A percentile compares a stretch with the other conserved stretches of the same genome.
phyloP scores from a whole-genome alignment of 2,113 vertebrate species.

The Tachuris rubrigastra region DNA sequence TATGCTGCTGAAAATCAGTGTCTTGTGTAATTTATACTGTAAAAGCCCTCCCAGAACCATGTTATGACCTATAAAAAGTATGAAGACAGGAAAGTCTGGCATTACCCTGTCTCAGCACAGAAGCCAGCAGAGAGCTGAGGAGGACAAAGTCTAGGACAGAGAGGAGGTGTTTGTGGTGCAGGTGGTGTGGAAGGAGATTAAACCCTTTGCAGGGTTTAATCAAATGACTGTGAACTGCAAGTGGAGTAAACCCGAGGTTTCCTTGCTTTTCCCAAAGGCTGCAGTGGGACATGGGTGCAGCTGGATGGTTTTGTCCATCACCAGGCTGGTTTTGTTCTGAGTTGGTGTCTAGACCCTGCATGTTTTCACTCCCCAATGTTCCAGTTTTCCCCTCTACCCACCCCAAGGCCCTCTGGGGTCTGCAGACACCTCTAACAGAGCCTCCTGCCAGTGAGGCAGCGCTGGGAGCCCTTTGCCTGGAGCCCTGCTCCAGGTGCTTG shows the following conservation, averaged over 20 bases:
- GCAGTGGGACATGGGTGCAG: background rate
- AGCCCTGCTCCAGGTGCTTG: background rate
- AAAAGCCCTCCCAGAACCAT: background rate
- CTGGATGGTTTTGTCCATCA: background rate
- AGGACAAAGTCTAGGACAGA: background rate
- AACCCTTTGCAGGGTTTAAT: background rate
- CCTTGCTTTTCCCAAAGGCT: background rate
- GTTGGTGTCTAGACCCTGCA: background rate
- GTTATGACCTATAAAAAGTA: background rate
- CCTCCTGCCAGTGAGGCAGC: fast-evolving
- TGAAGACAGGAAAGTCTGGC: background rate
- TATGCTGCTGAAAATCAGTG: fast-evolving
- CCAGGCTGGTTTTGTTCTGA: background rate
- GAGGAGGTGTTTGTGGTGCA: fast-evolving
- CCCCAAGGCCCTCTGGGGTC: background rate
- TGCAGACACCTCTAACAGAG: fast-evolving
- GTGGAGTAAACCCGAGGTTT: background rate
- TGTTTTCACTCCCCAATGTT: background rate
- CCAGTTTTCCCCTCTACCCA: background rate
- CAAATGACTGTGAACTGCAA: fast-evolving
- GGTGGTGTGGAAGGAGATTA: fast-evolving
- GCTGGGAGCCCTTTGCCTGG: background rate
- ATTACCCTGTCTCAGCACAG: fast-evolving
- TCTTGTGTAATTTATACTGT: background rate
- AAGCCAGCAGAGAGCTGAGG: background rate